Evolutionary conservation across 1,140 invertebrate genomes (phyloP), one percentile per base, ranked within the genome.

Genomic region (Saccostrea glomerata): DNA sequence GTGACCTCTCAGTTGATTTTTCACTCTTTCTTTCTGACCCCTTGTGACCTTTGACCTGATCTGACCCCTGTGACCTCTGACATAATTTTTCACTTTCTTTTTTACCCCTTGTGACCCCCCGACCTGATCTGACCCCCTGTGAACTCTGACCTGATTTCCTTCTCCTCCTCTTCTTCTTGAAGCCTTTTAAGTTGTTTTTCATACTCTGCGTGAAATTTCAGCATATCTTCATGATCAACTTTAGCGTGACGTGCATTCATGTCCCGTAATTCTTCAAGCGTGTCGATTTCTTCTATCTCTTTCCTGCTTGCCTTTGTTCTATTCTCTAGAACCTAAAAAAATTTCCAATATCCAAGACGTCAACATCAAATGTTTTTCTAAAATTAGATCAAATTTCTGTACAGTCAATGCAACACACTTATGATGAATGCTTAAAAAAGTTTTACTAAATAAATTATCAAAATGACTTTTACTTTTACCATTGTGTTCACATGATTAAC

Each of bases 231-330:
- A 95, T 97, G 98, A 95, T 99, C 97, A 13, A 99, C 97, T 2
- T 96, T 96, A 86, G 98, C 96, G 91, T 99, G 97, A 30, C 98
- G 96, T 88, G 98, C 96, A 95, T 99, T 99, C 82, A 99, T 96
- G 93, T 99, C 99, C 91, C 98, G 97, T n/a, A 99, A 93, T 92
- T 99, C 99, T 94, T 99, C 99, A 17, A 99, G 95, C 20, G 98
- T 97, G 93, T 99, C 99, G 5, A 99, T 95, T 70, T 98, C 95
- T 93, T 99, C 99, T 94, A 99, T 98, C 96, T 99, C 99, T 94
- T 98, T 97, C 92, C 98, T 97, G 0, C 98, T 99, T 91, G 99
- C 98, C 94, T 99, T 97, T 0, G 99, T 99, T 92, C 99, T 96
- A 94, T 99, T 96, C 95, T 99, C 99, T 92, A 98, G 93, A 91